phyloP scores from a whole-genome alignment of 2,888 invertebrate species.

The Corythucha ciliata region DNA sequence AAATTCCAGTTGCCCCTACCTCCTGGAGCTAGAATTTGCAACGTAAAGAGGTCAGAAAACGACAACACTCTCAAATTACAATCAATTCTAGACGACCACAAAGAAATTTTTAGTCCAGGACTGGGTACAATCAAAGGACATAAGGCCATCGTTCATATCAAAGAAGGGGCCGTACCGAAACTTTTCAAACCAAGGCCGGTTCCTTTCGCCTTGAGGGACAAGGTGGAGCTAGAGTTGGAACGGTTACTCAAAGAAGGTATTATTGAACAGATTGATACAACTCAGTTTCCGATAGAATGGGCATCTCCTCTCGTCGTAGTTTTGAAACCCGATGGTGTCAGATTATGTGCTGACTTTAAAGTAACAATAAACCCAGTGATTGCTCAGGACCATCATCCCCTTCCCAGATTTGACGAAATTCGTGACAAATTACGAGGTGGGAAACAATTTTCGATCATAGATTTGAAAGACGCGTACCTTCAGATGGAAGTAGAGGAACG shows the following conservation, averaged over 20 bases:
- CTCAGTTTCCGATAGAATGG: neutral
- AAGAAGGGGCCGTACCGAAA: neutral
- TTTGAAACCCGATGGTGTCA: too few species aligned
- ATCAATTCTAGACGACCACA: neutral
- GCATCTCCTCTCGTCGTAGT: too few species aligned
- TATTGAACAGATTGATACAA: neutral
- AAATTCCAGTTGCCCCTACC: constrained; percentile 10
- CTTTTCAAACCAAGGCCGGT: constrained; percentile 8
- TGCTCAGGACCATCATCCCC: constrained; percentile 1
- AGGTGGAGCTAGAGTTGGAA: constrained; percentile 3
- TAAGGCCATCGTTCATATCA: neutral
- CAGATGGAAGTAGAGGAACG: neutral
- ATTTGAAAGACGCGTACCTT: neutral
- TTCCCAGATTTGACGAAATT: constrained; percentile 6
- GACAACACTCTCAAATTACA: neutral
- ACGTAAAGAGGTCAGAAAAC: neutral
- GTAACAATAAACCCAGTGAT: neutral
- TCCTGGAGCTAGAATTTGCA: constrained; percentile 5
- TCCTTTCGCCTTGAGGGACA: constrained; percentile 4
- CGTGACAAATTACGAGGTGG: neutral
- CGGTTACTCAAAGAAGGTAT: neutral
- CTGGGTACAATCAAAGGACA: neutral
- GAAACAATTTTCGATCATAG: neutral
- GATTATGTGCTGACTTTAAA: too few species aligned
- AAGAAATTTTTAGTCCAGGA: neutral